Evolutionary conservation across 2,888 invertebrate species (phyloP).

Genomic region (Pristionchus mayeri): DNA sequence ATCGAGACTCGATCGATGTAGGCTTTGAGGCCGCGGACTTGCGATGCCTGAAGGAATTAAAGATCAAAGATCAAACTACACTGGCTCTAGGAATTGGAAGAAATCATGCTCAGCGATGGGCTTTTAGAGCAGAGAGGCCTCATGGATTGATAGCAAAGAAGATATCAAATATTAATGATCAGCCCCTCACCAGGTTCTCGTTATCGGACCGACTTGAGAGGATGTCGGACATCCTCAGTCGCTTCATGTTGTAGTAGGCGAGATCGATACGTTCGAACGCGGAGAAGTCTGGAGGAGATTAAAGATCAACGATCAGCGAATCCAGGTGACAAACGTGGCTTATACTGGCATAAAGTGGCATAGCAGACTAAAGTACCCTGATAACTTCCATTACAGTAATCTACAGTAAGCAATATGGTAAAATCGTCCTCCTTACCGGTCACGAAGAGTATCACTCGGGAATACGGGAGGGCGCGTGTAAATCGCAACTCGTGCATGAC

Average conservation of each 20-base stretch:
- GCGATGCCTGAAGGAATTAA: slow-evolving; percentile 53
- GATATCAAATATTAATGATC: neutral
- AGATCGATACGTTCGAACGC: slow-evolving; percentile 61
- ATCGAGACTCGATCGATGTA: slow-evolving; percentile 62
- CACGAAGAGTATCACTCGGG: slow-evolving; percentile 65
- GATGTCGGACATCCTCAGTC: slow-evolving; percentile 59
- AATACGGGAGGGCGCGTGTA: slow-evolving; percentile 55
- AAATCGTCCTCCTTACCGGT: no score
- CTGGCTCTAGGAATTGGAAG: neutral
- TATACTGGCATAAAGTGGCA: no score
- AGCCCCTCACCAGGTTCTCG: neutral
- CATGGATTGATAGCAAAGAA: neutral
- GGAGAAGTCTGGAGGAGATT: slow-evolving; percentile 53
- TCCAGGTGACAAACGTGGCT: no score
- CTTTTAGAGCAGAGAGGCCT: neutral
- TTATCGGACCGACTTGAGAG: slow-evolving; percentile 52
- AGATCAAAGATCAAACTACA: neutral
- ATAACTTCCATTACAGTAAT: no score
- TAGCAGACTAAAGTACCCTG: no score
- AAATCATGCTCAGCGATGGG: no score
- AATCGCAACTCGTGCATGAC: slow-evolving; percentile 59
- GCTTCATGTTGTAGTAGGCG: slow-evolving; percentile 60
- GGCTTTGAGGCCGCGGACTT: slow-evolving; percentile 60
- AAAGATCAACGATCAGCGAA: neutral
- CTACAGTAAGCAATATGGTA: no score